A percentile compares a stretch with the other conserved stretches of the same genome.
These are phyloP conservation scores for Athetis lepigone DNA, from an alignment of 2,888 invertebrate species.

Conservation along the genomic window DNA sequence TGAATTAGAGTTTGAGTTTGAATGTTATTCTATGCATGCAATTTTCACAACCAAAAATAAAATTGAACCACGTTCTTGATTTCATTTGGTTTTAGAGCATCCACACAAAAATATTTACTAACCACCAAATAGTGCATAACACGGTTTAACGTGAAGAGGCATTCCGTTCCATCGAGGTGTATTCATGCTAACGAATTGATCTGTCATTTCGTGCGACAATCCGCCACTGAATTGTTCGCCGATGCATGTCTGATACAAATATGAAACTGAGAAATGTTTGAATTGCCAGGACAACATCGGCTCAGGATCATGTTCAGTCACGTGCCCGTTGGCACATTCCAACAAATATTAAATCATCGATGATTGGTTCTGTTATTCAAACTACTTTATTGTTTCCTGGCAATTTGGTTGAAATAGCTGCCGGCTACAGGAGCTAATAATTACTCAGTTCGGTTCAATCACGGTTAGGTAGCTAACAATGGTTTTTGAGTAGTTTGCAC, in stretches of 20 bases:
- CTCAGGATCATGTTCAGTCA: conserved; percentile 19
- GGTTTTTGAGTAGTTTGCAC: conserved; percentile 12
- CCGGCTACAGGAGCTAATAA: conserved; percentile 44
- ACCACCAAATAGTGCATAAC: conserved; percentile 7
- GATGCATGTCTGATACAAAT: conserved; percentile 64
- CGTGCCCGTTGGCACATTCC: conserved; percentile 18
- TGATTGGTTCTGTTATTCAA: conserved; percentile 17
- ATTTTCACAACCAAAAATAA: conserved; percentile 10
- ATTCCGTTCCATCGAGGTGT: conserved; percentile 22
- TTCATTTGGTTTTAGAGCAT: conserved; percentile 1
- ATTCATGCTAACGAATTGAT: conserved; percentile 65
- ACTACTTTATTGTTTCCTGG: conserved; percentile 41
- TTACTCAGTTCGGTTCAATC: conserved; percentile 25
- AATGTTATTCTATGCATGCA: too few species aligned
- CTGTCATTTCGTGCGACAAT: conserved; percentile 47
- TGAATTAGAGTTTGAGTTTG: too few species aligned
- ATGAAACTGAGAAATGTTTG: conserved; percentile 63
- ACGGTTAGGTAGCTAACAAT: conserved; percentile 26
- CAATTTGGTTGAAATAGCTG: conserved; percentile 49
- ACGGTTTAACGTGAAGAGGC: conserved; percentile 4
- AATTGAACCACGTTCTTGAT: neutral
- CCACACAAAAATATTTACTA: conserved; percentile 20
- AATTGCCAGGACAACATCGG: conserved; percentile 44
- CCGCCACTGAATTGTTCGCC: conserved; percentile 53
- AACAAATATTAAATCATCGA: conserved; percentile 45